Evolutionary conservation across 1,140 invertebrate genomes (phyloP).

Genomic region (Pseudomyrmex dendroicus): DNA sequence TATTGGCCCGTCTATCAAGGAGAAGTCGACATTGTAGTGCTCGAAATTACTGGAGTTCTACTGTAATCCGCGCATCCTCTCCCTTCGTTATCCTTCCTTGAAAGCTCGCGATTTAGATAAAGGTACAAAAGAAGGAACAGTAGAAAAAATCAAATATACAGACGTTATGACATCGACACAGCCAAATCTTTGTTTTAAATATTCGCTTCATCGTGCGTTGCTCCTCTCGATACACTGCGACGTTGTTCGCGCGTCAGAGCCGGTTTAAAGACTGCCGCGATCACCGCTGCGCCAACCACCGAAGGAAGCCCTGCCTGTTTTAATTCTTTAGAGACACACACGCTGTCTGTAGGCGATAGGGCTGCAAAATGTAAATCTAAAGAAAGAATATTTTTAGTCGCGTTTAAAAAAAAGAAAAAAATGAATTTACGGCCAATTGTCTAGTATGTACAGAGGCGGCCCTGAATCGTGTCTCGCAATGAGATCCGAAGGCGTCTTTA

Average conservation of each 20-base stretch:
- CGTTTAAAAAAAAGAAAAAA: not conserved
- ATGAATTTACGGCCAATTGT: conserved; percentile 16
- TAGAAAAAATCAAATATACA: conserved; percentile 75
- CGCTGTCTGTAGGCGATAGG: not conserved
- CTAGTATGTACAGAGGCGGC: conserved; percentile 30
- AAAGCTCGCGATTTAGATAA: conserved; percentile 61
- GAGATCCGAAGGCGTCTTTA: conserved; percentile 19
- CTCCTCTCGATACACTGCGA: conserved; percentile 14
- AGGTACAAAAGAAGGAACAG: conserved; percentile 67
- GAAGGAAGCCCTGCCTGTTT: not conserved
- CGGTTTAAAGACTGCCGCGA: conserved; percentile 24
- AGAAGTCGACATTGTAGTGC: too few relatives aligned
- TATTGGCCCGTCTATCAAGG: too few relatives aligned
- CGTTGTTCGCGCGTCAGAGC: conserved; percentile 4
- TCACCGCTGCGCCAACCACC: not conserved
- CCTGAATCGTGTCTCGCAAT: not conserved
- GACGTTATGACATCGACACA: conserved; percentile 78
- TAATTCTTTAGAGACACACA: not conserved
- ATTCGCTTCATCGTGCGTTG: conserved; percentile 64
- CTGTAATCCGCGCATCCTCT: not conserved
- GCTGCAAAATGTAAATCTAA: not conserved
- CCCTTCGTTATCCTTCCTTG: conserved; percentile 9
- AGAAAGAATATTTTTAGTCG: not conserved
- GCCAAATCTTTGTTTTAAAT: conserved; percentile 80
- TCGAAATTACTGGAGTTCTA: too few relatives aligned